Evolutionary conservation across 2,888 invertebrate genomes (phyloP), one percentile per base, ranked within the genome.

Genomic region (Plutella xylostella): DNA sequence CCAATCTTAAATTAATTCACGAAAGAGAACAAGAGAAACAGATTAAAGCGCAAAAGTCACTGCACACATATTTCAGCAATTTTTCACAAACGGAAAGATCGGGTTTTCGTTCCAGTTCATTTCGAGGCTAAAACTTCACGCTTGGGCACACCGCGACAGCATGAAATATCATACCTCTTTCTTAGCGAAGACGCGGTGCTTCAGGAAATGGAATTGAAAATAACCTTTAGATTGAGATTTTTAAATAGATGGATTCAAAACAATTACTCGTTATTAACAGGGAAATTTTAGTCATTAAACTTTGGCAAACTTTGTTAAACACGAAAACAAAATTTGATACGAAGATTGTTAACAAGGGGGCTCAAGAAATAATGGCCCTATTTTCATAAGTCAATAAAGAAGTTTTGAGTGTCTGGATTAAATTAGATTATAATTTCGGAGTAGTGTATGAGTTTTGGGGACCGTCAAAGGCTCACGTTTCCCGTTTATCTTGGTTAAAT

Each of bases 401-500:
- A n/a, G n/a, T n/a, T n/a, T n/a, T n/a, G n/a, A n/a, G n/a, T n/a
- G n/a, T n/a, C n/a, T n/a, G n/a, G n/a, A n/a, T n/a, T n/a, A n/a
- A n/a, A n/a, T n/a, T n/a, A n/a, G n/a, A n/a, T n/a, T n/a, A n/a
- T 25, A 25, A 25, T 51, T 60, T 55, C 51, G 56, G 50, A 56
- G 51, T 55, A 60, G 51, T 63, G 58, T 64, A 60, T 61, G 53
- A 48, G 47, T 55, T 51, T 47, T 49, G 56, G 51, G 49, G 52
- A 50, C 54, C 51, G 51, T 51, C 49, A 48, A 51, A 56, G 28
- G 60, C 60, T 57, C 67, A 71, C 65, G 67, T 66, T 63, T 65
- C 59, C 54, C 61, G 68, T 69, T 70, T 71, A 72, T 70, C 66
- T 72, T 61, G 61, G 55, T 65, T 63, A 70, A 73, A 72, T 69